These are phyloP conservation scores for Hypomecis atomaria DNA, from an alignment of 2,888 invertebrate genomes.

Conservation along the genomic window DNA sequence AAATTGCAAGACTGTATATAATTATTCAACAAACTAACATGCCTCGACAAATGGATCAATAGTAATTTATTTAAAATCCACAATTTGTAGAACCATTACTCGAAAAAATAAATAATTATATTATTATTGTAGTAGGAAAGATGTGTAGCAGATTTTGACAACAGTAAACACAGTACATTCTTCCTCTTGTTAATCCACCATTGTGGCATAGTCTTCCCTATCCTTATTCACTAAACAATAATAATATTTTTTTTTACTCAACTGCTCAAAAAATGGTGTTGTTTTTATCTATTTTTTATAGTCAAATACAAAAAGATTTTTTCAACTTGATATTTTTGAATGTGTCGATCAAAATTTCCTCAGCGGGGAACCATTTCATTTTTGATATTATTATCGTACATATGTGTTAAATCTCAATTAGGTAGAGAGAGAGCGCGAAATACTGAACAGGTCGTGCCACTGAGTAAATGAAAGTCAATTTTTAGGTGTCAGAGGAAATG, in stretches of 20 bases:
- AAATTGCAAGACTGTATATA: constrained; percentile 78
- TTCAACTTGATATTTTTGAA: no score
- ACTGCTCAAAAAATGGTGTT: no score
- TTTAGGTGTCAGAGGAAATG: no score
- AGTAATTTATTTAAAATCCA: constrained; percentile 9
- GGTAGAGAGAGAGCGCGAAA: no score
- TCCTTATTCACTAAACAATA: not conserved
- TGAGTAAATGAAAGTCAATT: no score
- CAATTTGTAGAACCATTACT: constrained; percentile 8
- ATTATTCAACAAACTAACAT: constrained; percentile 29
- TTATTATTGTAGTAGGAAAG: not conserved
- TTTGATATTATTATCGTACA: no score
- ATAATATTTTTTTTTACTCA: not conserved
- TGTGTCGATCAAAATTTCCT: no score
- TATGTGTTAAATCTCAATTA: no score
- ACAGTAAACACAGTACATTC: not conserved
- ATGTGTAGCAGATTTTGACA: not conserved
- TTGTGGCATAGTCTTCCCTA: constrained; percentile 13
- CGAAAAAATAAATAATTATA: not conserved
- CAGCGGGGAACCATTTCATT: no score
- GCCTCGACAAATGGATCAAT: constrained; percentile 21
- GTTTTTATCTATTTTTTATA: not conserved
- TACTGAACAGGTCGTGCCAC: no score
- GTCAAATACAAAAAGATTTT: no score
- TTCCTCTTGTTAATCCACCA: constrained; percentile 6